phyloP scores from a whole-genome alignment of 2,888 invertebrate species.

The Synergus laeviventris region DNA sequence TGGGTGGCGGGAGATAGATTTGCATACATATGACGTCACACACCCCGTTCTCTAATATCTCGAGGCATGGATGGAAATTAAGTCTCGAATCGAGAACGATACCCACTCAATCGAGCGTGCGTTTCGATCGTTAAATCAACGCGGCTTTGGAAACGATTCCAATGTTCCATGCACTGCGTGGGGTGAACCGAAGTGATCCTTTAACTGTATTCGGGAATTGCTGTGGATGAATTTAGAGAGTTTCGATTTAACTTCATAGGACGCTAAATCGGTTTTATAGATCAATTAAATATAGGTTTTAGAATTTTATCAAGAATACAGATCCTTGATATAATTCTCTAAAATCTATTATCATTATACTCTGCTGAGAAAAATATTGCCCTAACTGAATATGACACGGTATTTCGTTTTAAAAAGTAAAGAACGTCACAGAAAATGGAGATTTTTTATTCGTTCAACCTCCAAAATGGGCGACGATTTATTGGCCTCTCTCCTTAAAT shows the following conservation, averaged over 20 bases:
- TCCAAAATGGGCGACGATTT: background rate
- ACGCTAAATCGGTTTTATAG: conserved; percentile 7
- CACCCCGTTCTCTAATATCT: conserved; percentile 70
- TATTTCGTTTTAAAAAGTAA: background rate
- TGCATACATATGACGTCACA: conserved; percentile 73
- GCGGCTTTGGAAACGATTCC: conserved; percentile 36
- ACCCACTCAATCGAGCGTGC: conserved; percentile 41
- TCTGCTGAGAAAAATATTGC: too few relatives aligned
- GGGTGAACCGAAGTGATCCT: conserved; percentile 17
- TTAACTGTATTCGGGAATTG: conserved; percentile 50
- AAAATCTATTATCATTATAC: background rate
- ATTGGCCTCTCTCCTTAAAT: conserved; percentile 57
- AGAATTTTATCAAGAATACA: background rate
- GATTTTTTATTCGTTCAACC: conserved; percentile 42
- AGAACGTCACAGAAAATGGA: conserved; percentile 41
- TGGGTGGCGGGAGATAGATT: conserved; percentile 65
- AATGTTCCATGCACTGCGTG: conserved; percentile 30
- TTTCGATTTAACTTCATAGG: conserved; percentile 47
- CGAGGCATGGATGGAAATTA: conserved; percentile 70
- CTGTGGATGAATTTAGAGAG: conserved; percentile 46
- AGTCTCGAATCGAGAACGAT: conserved; percentile 57
- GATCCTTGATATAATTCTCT: background rate
- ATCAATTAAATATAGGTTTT: background rate
- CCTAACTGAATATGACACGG: too few relatives aligned
- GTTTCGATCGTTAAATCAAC: conserved; percentile 40